Base-by-base conservation (phyloP, 1,140 invertebrate genomes). In the Anastrepha ludens region DNA sequence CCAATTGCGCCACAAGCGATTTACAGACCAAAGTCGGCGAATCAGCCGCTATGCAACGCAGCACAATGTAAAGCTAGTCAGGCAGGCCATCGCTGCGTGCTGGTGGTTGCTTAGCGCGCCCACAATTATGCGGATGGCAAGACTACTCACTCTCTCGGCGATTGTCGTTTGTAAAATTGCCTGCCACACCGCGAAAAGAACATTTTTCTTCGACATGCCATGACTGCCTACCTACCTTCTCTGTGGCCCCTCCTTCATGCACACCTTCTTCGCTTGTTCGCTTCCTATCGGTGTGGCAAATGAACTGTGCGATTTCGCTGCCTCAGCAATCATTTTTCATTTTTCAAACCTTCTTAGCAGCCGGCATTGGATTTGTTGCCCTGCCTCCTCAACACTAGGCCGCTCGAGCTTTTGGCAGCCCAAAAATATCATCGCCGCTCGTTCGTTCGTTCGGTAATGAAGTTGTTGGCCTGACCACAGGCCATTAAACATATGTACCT, bases 41-140 rank as follows among this genome's bases (percentile, higher is more conserved):
- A 86, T n/a, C 20, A 9, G 8, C 5, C 85, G 41, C 85, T 15
- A 13, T 60, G 85, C 58, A 39, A 29, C 85, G 50, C 39, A 50
- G 39, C 55, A n/a, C 9, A 5, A 65, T 20, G 64, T 29, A 7
- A 29, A 65, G 29, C 64, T 47, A 29, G 50, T 60, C n/a, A 85
- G 81, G n/a, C 20, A 41, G 29, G 20, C 50, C n/a, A 58, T 20
- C 15, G 78, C 20, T 60, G 59, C 59, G 50, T 86, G 91, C 90
- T 91, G 91, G 91, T 91, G 89, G 90, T 90, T 89, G 88, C 67
- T 87, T 64, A 50, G 86, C 64, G 86, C 87, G 65, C 87, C 86
- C 58, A 50, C 74, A 81, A 81, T 81, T 81, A 81, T 81, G 74
- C 15, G 74, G n/a, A 81, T 55, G 7, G 74, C 17, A 81, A 55